A percentile compares a stretch with the other conserved stretches of the same genome.
Evolutionary conservation across 2,888 invertebrate species (phyloP).

Genomic region (Acrobasis suavella): DNA sequence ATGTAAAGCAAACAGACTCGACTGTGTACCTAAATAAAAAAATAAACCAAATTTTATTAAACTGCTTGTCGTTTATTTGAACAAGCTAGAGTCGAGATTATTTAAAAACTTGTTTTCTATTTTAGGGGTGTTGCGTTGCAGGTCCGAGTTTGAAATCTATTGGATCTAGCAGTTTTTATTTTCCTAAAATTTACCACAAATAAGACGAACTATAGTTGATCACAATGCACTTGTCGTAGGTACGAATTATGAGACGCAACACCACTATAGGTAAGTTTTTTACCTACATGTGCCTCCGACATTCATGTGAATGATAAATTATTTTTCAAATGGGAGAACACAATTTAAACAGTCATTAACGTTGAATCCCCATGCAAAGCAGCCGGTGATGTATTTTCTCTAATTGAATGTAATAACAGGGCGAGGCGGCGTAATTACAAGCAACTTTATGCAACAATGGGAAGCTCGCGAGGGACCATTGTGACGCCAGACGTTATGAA

Average conservation of each 20-base stretch:
- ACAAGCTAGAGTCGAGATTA: neutral
- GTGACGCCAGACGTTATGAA: constrained; percentile 9
- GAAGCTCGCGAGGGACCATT: constrained; percentile 6
- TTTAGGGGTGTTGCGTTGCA: too few relatives aligned
- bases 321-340: neutral
- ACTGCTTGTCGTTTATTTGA: neutral
- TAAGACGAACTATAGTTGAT: too few relatives aligned
- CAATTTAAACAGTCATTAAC: constrained; percentile 11
- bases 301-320: neutral
- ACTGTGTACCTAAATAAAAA: neutral
- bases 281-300: neutral
- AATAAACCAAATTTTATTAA: neutral
- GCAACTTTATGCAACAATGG: constrained; percentile 18
- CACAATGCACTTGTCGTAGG: too few relatives aligned
- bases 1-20: neutral
- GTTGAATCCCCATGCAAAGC: constrained; percentile 9
- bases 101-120: neutral
- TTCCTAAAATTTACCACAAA: too few relatives aligned
- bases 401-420: constrained; percentile 22
- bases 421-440: constrained; percentile 3
- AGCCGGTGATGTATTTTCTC: constrained; percentile 16
- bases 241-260: too few relatives aligned
- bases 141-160: too few relatives aligned
- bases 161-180: too few relatives aligned
- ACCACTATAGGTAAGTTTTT: too few relatives aligned